Evolutionary conservation across 2,113 vertebrate species (phyloP).

Genomic region (Chloroceryle aenea): DNA sequence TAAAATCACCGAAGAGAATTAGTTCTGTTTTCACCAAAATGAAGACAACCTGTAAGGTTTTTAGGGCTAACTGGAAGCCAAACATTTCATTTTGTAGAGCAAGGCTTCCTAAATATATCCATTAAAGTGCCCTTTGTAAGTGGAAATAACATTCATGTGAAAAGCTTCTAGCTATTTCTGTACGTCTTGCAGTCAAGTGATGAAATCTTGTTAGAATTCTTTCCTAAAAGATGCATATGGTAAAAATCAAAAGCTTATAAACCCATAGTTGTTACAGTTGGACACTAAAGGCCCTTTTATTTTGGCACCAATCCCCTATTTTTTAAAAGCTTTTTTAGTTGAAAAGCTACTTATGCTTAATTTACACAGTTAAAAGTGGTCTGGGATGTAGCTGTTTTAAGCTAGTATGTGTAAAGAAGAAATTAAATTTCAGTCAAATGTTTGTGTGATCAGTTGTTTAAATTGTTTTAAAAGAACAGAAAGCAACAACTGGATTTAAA

Average conservation of each 20-base stretch:
- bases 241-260: neutral
- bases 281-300: neutral
- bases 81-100: accelerated
- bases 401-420: neutral
- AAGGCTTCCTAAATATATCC: neutral
- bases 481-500: neutral
- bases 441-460: neutral
- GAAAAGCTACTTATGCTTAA: accelerated
- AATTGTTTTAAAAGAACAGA: neutral
- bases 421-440: neutral
- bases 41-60: neutral
- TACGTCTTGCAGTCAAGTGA: neutral
- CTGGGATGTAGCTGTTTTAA: neutral
- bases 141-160: neutral
- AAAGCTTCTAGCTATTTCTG: neutral
- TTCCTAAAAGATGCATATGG: neutral
- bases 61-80: neutral
- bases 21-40: no score
- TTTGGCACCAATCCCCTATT: neutral
- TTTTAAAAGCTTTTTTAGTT: neutral
- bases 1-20: no score
- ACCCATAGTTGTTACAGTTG: neutral
- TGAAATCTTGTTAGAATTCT: neutral
- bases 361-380: neutral
- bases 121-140: neutral